Conservation (phyloP, 2,113 vertebrate species). For the Cochlearius cochlearius region DNA sequence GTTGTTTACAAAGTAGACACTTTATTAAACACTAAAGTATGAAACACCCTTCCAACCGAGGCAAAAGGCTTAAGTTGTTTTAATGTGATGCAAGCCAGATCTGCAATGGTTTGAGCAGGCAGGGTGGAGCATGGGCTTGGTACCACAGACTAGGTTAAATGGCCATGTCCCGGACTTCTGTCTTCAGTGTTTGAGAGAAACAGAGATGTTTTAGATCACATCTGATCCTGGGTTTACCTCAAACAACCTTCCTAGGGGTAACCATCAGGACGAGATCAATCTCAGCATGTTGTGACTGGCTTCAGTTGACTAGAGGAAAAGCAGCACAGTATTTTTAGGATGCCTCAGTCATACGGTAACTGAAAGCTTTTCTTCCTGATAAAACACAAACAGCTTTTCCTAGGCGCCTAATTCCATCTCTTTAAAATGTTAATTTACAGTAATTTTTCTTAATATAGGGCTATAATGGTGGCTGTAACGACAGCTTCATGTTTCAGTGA, state of each 20-base stretch:
- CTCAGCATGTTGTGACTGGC: not conserved
- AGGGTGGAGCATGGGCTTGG: not conserved
- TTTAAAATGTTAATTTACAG: slow-evolving; percentile 18
- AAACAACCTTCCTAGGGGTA: not conserved
- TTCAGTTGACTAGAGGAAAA: not conserved
- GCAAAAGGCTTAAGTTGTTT: not conserved
- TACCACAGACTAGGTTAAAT: not conserved
- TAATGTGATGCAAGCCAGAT: not conserved
- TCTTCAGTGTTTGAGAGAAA: not conserved
- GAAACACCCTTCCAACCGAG: not conserved
- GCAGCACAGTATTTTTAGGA: not conserved
- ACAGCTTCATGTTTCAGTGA: slow-evolving; percentile 1
- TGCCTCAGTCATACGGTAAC: not conserved
- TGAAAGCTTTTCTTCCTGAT: not conserved
- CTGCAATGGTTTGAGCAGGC: not conserved
- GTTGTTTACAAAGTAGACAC: not conserved
- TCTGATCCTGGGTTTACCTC: not conserved
- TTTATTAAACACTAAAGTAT: not conserved
- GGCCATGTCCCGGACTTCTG: not conserved
- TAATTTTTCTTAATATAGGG: slow-evolving; percentile 8
- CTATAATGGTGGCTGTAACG: not conserved
- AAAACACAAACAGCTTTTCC: not conserved
- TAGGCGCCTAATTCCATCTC: not conserved
- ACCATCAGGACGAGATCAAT: not conserved
- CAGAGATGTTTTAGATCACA: not conserved